Evolutionary conservation across 1,140 invertebrate species (phyloP), one percentile per base, ranked within the genome.

Genomic region (Ganaspis sp.): DNA sequence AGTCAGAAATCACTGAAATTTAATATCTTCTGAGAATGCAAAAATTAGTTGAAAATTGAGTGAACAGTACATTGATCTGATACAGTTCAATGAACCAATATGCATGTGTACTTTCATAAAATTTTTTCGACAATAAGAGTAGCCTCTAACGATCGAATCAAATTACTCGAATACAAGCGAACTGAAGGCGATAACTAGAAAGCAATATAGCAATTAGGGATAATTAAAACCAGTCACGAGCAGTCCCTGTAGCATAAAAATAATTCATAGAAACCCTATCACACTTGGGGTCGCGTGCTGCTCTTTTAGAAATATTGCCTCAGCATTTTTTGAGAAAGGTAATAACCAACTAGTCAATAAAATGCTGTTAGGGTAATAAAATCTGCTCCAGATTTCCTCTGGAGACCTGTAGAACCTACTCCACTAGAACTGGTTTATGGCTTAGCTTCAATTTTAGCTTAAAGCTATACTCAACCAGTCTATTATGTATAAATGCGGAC

Each of bases 361-460:
- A 83, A 83, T 82, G 78, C 79, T 40, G 15, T 23, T 38, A 15
- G 9, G 34, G 73, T 70, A 79, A 82, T 83, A 85, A 85, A 82
- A 77, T 70, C 6, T 83, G 86, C 80, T 88, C 86, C 76, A 87
- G 79, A 86, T 87, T 87, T 83, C 81, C 80, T 82, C 74, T 80
- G 83, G 45, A 75, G 73, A 74, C 72, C 72, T 42, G 74, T 45
- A 71, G 42, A 75, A 84, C 82, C 82, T 78, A 82, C 83, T 85
- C 78, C 80, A 81, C 64, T 40, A 72, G 76, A 79, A 80, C 78
- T 64, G 26, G 58, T 64, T 64, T 64, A 64, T n/a, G 58, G 1
- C 23, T 64, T 64, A 64, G 58, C 26, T 64, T 64, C 23, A 29
- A 26, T 29, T 64, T 64, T 29, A 64, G 26, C 74, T 84, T 84